phyloP scores from a whole-genome alignment of 2,888 invertebrate genomes.

The Aleiodes leptofemur region DNA sequence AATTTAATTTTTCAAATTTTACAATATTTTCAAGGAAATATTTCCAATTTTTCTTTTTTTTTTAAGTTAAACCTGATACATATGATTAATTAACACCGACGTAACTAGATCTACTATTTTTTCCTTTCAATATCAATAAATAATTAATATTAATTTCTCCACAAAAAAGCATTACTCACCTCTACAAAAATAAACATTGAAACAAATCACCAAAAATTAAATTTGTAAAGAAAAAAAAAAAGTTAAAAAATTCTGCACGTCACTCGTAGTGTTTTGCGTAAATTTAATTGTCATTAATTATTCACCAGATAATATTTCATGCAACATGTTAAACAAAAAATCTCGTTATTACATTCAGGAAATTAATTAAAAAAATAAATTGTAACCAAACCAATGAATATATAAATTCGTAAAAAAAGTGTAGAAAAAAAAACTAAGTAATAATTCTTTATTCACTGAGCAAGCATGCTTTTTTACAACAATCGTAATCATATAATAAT shows the following conservation, averaged over 20 bases:
- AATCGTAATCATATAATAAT: slow-evolving; percentile 53
- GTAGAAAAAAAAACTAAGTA: slow-evolving; percentile 56
- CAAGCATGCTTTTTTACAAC: slow-evolving; percentile 70
- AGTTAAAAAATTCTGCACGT: slow-evolving; percentile 18
- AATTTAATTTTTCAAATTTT: slow-evolving; percentile 63
- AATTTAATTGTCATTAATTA: slow-evolving; percentile 28
- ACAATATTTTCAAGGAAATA: background rate
- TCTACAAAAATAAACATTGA: background rate
- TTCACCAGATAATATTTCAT: slow-evolving; percentile 52
- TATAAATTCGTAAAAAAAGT: too few species aligned
- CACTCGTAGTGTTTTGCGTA: slow-evolving; percentile 27
- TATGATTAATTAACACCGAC: slow-evolving; percentile 30
- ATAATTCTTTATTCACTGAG: slow-evolving; percentile 68
- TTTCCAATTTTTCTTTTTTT: background rate
- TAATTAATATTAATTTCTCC: background rate
- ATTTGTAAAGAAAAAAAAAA: background rate
- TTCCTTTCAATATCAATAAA: background rate
- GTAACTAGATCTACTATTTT: slow-evolving; percentile 23
- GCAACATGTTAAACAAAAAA: slow-evolving; percentile 55
- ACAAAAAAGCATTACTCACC: slow-evolving; percentile 37
- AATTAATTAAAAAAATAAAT: slow-evolving; percentile 59
- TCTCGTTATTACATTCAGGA: slow-evolving; percentile 64
- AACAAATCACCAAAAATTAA: slow-evolving; percentile 4
- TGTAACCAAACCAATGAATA: slow-evolving; percentile 69
- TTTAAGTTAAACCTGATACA: slow-evolving; percentile 4